Evolutionary conservation across 2,113 vertebrate genomes (phyloP), one percentile per base, ranked within the genome.

Genomic region (Pavo muticus): DNA sequence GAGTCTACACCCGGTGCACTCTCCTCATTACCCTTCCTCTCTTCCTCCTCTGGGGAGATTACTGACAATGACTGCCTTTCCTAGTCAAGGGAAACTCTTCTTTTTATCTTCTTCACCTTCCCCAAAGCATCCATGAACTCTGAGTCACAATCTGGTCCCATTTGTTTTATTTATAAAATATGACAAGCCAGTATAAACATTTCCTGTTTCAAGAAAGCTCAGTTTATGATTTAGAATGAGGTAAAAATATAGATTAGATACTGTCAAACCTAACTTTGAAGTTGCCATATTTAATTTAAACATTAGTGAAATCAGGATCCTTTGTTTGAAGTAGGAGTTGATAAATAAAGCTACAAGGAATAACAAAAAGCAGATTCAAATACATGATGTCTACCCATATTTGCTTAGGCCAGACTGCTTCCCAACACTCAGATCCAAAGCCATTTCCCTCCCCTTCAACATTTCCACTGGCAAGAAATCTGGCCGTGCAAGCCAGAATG

Each of bases 101-200:
- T 50, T 85, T 86, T 71, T 65, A 63, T 79, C 24, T 78, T 90
- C 40, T 79, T 64, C 57, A 77, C 56, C 42, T 89, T 95, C 27
- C 11, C 19, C 63, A 59, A 83, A 70, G 64, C 37, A 82, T 84
- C 67, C 40, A 13, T 73, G 61, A 91, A 74, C 56, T 83, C 45
- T 60, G 68, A 93, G 67, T 27, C 18, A 74, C 39, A 74, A 40
- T 65, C 76, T 74, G 76, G 25, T 21, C 64, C 24, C 48, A 48
- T 87, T 94, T 90, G 44, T 61, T 95, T 76, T 85, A 73, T 86
- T 88, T 90, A 61, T 44, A 83, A 94, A 76, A 83, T 59, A 88
- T 32, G 40, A 77, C 68, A 83, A 59, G n/a, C 52, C 60, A 37
- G 19, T 90, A 80, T 93, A 94, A 96, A 95, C 20, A 88, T 76